These are phyloP conservation scores for Tragelaphus scriptus DNA, from an alignment of 2,113 vertebrate species.

Conservation along the genomic window DNA sequence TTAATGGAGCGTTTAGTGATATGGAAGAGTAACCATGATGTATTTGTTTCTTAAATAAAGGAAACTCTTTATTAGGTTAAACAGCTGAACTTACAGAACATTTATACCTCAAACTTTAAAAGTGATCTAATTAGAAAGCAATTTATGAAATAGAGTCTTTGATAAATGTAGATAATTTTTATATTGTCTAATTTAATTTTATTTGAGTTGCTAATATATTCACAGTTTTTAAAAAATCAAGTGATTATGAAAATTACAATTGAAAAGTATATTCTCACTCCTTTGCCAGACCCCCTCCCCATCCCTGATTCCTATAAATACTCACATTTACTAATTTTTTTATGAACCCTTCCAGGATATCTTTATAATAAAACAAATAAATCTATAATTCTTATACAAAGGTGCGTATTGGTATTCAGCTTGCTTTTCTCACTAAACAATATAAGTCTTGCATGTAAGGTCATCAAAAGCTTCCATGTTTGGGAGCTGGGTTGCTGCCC, in stretches of 20 bases:
- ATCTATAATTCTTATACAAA: neutral
- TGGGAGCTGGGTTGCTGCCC: neutral
- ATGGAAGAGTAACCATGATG: neutral
- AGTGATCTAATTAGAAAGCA: conserved; percentile 6
- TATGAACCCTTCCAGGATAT: neutral
- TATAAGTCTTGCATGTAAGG: neutral
- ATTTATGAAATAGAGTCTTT: neutral
- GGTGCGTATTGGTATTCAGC: neutral
- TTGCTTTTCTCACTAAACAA: neutral
- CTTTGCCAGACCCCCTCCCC: neutral
- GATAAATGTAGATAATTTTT: neutral
- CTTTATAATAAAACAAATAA: neutral
- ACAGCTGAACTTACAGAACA: neutral
- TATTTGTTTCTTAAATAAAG: conserved; percentile 22
- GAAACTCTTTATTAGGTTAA: neutral
- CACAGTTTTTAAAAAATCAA: neutral
- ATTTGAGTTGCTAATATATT: neutral
- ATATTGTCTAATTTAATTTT: conserved; percentile 44
- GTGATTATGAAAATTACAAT: neutral
- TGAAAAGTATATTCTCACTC: neutral
- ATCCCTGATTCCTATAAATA: neutral
- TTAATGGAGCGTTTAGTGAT: neutral
- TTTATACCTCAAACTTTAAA: conserved; percentile 29
- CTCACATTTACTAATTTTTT: neutral
- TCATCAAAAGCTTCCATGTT: neutral